phyloP scores from a whole-genome alignment of 2,113 vertebrate species.

The Ciconia stormi region DNA sequence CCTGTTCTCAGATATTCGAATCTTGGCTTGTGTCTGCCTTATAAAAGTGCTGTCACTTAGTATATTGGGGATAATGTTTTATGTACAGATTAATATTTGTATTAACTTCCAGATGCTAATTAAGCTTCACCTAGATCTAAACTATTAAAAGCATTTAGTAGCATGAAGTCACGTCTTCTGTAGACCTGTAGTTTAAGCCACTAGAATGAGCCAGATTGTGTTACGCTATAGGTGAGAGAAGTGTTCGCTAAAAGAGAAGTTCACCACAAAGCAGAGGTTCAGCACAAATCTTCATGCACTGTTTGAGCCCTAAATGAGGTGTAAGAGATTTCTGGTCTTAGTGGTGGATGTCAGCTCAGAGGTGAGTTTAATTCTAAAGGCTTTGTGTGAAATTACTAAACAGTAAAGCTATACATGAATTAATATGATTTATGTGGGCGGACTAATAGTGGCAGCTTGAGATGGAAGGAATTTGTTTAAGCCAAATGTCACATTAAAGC shows the following conservation, averaged over 20 bases:
- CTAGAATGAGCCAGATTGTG: neutral
- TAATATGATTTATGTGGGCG: neutral
- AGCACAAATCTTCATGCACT: neutral
- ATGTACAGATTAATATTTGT: slow-evolving; percentile 55
- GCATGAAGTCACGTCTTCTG: slow-evolving; percentile 55
- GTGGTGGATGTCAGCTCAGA: neutral
- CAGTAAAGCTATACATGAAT: neutral
- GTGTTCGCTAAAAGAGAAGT: neutral
- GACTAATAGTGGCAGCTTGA: neutral
- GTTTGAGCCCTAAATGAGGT: neutral
- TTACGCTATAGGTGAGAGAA: neutral
- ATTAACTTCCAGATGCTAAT: slow-evolving; percentile 35
- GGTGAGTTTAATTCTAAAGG: neutral
- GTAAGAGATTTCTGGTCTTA: neutral
- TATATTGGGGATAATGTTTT: slow-evolving; percentile 63
- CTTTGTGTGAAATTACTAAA: slow-evolving; percentile 11
- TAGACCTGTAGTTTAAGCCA: slow-evolving; percentile 42
- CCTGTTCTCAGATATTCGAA: slow-evolving; percentile 27
- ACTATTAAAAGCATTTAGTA: slow-evolving; percentile 50
- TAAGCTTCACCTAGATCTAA: slow-evolving; percentile 54
- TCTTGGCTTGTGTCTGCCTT: slow-evolving; percentile 62
- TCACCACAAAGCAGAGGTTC: neutral
- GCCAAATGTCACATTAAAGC: slow-evolving; percentile 2
- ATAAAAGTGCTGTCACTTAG: slow-evolving; percentile 55
- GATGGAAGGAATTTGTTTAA: neutral